Conservation (phyloP, 2,888 invertebrate species). For the Elmis aenea region DNA sequence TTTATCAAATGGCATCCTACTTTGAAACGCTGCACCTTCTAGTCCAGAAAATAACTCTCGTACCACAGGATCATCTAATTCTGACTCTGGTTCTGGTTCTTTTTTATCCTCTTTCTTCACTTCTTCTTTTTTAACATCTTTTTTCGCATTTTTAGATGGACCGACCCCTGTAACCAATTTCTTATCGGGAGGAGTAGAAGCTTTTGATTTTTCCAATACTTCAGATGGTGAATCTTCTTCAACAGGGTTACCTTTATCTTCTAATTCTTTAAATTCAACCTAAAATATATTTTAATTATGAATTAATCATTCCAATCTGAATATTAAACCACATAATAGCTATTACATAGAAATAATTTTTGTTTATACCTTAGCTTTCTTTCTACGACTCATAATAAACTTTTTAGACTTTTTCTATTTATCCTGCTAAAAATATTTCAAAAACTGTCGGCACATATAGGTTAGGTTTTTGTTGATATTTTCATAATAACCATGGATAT, state of each 20-base stretch:
- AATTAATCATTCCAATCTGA: slow-evolving; percentile 14
- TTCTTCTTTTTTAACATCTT: slow-evolving; percentile 49
- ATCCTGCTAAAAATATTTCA: too few relatives aligned
- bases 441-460: too few relatives aligned
- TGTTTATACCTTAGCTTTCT: slow-evolving; percentile 40
- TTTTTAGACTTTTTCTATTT: too few relatives aligned
- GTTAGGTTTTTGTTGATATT: too few relatives aligned
- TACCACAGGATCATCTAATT: slow-evolving; percentile 60
- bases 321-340: slow-evolving; percentile 1
- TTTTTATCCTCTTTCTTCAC: slow-evolving; percentile 49
- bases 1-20: slow-evolving; percentile 89
- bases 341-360: not conserved
- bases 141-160: slow-evolving; percentile 48
- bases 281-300: slow-evolving; percentile 32
- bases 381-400: slow-evolving; percentile 45
- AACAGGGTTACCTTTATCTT: slow-evolving; percentile 59
- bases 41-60: slow-evolving; percentile 49
- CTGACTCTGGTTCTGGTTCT: slow-evolving; percentile 60
- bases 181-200: slow-evolving; percentile 51
- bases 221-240: slow-evolving; percentile 61
- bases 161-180: slow-evolving; percentile 47
- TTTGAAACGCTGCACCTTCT: slow-evolving; percentile 92
- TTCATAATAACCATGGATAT: too few relatives aligned
- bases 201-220: slow-evolving; percentile 58
- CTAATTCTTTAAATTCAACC: slow-evolving; percentile 64